Base-by-base conservation (phyloP, 1,140 invertebrate species). In the Goniozus legneri region DNA sequence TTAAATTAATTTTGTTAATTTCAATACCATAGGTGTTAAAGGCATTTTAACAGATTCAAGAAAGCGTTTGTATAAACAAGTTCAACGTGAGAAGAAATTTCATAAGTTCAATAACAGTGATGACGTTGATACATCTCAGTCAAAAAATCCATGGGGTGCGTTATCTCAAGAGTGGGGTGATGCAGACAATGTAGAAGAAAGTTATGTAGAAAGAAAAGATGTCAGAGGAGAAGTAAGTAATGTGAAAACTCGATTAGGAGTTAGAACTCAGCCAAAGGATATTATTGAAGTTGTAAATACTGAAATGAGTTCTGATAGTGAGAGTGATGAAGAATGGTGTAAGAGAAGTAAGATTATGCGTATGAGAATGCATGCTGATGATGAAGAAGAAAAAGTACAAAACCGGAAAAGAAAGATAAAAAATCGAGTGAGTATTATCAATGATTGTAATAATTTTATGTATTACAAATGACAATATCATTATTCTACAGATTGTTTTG, bases 301-400 rank as follows among this genome's bases (percentile, higher is more conserved):
- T 1, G n/a, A 22, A 8, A 37, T 20, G 2, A 14, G 15, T 1
- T 69, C 72, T 1, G 73, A 76, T 54, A 73, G 66, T 53, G 79
- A 81, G 58, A 73, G 73, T 12, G 72, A 80, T 15, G 68, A 75
- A 18, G 64, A 67, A 34, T 82, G 82, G 81, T 78, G 73, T 43
- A 79, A 74, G 43, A 80, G 81, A 57, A 82, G 77, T 16, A 89
- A 87, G 75, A 70, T 80, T 24, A 80, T 84, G 1, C 72, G 85
- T 54, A 90, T 90, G 88, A 77, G 87, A 65, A 92, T 92, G 89
- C 87, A 87, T 67, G 89, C 89, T n/a, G 89, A 92, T 74, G 88
- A 91, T 60, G 85, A 89, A 68, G 87, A 89, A 66, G 79, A 81
- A 52, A 84, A 84, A 64, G 75, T 79, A 18, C 47, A 73, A 12